These are phyloP conservation scores for Cephalopholis sonnerati DNA, from an alignment of 2,113 vertebrate species.

Conservation along the genomic window DNA sequence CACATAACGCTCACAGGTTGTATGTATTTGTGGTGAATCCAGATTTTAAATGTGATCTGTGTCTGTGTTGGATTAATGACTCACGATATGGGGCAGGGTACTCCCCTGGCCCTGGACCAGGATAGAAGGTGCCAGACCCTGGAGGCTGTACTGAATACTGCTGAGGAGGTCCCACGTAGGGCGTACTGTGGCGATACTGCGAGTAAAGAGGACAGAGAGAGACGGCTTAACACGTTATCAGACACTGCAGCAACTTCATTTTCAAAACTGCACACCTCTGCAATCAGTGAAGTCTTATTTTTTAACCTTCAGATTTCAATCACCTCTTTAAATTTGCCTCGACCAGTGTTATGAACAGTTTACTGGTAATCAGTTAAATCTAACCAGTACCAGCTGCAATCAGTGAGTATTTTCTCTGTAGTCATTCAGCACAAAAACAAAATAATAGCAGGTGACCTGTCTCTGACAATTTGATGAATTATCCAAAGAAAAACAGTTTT, in stretches of 20 bases:
- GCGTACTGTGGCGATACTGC: slow-evolving; percentile 95
- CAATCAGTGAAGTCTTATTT: background rate
- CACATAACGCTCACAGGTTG: background rate
- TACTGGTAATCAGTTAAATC: background rate
- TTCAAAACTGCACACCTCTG: background rate
- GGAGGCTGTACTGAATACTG: slow-evolving; percentile 96
- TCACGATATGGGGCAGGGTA: slow-evolving; percentile 95
- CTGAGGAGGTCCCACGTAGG: slow-evolving; percentile 93
- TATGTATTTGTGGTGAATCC: slow-evolving; percentile 8
- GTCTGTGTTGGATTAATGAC: slow-evolving; percentile 59
- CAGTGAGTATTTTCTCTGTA: background rate
- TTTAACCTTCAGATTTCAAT: background rate
- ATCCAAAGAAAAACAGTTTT: too few species aligned
- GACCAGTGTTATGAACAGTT: background rate
- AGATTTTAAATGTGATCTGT: slow-evolving; percentile 13
- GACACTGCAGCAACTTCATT: background rate
- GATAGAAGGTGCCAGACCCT: slow-evolving; percentile 93
- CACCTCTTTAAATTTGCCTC: background rate
- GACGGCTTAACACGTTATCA: background rate
- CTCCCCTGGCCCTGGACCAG: slow-evolving; percentile 95
- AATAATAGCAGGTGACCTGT: background rate
- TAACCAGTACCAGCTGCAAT: background rate
- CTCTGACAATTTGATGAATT: too few species aligned
- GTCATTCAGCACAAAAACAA: background rate
- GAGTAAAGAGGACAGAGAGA: slow-evolving; percentile 19